Base-by-base conservation (phyloP, 2,113 vertebrate genomes). In the Plecturocebus donacophilus region DNA sequence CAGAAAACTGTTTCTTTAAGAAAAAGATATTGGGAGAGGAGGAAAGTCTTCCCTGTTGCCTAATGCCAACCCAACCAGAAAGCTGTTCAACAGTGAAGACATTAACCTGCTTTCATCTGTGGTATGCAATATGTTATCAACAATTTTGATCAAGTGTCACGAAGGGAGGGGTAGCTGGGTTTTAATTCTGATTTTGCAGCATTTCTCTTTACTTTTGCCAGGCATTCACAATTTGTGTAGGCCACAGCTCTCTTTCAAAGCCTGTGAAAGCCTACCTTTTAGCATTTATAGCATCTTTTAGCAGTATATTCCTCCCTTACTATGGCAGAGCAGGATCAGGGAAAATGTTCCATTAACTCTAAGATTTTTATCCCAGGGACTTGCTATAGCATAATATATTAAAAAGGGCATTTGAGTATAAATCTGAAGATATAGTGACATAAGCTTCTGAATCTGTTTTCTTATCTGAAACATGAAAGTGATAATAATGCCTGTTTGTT, bases 201-300 rank as follows among this genome's bases (percentile, higher is more conserved):
- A 4, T 27, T 96, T 90, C 12, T 97, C 61, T 96, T 92, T 13
- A 70, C 76, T 84, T 94, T 94, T 79, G 3, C 35, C 61, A 49
- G 81, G 56, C 40, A 81, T 19, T 92, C 73, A 52, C 54, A 77
- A 45, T 75, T 95, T 95, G 8, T 45, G 2, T 92, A 61, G 13
- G 25, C 80, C 38, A 85, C 45, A 90, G 38, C 32, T 84, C 40
- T 90, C 27, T 66, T 32, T n/a, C 2, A 84, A 32, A 68, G n/a
- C n/a, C 76, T 76, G 19, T 16, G 84, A 27, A 95, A 85, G 85
- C 5, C 12, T 92, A 38, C 23, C 20, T 61, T 93, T 95, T 93
- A 84, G 49, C 19, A 92, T 40, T 32, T 71, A 27, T 23, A 56
- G 64, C 17, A 87, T 38, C n/a, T 96, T 96, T 23, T 40, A 64